These are phyloP conservation scores for Noturus placidus DNA, from an alignment of 2,113 vertebrate genomes.

Conservation along the genomic window DNA sequence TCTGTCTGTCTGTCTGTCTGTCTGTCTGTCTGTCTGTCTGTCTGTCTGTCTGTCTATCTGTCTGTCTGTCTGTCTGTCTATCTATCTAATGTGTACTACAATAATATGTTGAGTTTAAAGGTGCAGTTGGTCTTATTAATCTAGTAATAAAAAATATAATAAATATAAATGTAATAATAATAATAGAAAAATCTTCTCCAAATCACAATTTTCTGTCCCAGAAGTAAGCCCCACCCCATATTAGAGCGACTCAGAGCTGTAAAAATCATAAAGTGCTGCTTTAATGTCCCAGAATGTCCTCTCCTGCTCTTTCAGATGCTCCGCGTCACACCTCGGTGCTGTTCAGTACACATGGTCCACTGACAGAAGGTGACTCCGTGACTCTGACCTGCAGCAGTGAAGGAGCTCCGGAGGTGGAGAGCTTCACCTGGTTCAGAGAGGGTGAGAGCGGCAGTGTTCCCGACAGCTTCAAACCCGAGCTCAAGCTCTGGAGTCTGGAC, in stretches of 20 bases:
- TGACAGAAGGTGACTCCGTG: conserved; percentile 65
- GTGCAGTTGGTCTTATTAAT: background rate
- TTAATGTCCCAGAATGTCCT: background rate
- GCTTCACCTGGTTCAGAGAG: conserved; percentile 77
- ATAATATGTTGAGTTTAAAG: too few relatives aligned
- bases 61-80: too few relatives aligned
- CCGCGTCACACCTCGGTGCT: conserved; percentile 67
- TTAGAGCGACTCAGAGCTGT: background rate
- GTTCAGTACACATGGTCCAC: conserved; percentile 56
- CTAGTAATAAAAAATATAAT: background rate
- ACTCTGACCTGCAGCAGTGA: conserved; percentile 72
- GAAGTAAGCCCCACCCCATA: background rate
- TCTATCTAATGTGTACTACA: background rate
- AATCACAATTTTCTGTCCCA: background rate
- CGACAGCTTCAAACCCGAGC: conserved; percentile 72
- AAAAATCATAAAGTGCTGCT: background rate
- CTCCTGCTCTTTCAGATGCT: conserved; percentile 58
- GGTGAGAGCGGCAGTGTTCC: conserved; percentile 73
- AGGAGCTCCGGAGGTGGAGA: conserved; percentile 73
- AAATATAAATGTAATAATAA: background rate
- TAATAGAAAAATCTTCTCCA: background rate
- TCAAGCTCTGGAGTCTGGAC: conserved; percentile 63
- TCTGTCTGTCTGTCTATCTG: too few relatives aligned
- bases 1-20: too few relatives aligned
- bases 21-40: too few relatives aligned